Evolutionary conservation across 2,888 invertebrate species (phyloP).

Genomic region (Alloplasta piceator): DNA sequence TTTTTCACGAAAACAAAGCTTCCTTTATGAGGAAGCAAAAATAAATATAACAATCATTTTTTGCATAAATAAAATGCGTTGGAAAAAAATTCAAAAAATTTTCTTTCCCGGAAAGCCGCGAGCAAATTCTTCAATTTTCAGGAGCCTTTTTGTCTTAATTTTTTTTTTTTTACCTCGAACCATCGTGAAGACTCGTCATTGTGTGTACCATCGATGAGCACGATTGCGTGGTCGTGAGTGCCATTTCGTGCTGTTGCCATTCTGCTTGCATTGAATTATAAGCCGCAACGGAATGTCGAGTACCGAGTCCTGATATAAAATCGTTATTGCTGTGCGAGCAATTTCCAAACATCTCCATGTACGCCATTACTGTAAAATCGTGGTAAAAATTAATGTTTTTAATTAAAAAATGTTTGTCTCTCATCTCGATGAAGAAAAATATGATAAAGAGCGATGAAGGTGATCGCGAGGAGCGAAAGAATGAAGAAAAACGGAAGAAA

Average conservation of each 20-base stretch:
- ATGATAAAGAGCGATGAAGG: background rate
- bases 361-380: constrained; percentile 91
- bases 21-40: too few species aligned
- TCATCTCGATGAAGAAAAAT: constrained; percentile 1
- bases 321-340: constrained; percentile 92
- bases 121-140: too few species aligned
- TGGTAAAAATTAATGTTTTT: constrained; percentile 50
- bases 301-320: constrained; percentile 89
- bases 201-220: constrained; percentile 84
- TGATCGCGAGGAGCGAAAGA: constrained; percentile 3
- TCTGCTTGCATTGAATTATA: constrained; percentile 87
- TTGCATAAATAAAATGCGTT: too few species aligned
- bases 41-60: too few species aligned
- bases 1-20: too few species aligned
- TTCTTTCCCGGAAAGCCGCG: too few species aligned
- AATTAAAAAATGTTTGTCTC: background rate
- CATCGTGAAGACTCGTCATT: constrained; percentile 79
- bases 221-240: constrained; percentile 85
- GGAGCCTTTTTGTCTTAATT: too few species aligned
- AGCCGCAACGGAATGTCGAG: constrained; percentile 93
- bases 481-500: constrained; percentile 12
- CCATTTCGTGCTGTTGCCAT: constrained; percentile 84
- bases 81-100: too few species aligned
- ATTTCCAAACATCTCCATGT: constrained; percentile 97
- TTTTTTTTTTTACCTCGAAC: constrained; percentile 74